Percentiles rank a stretch among this genome's conserved stretches.
phyloP scores from a whole-genome alignment of 2,113 vertebrate species.

The Piaya cayana region DNA sequence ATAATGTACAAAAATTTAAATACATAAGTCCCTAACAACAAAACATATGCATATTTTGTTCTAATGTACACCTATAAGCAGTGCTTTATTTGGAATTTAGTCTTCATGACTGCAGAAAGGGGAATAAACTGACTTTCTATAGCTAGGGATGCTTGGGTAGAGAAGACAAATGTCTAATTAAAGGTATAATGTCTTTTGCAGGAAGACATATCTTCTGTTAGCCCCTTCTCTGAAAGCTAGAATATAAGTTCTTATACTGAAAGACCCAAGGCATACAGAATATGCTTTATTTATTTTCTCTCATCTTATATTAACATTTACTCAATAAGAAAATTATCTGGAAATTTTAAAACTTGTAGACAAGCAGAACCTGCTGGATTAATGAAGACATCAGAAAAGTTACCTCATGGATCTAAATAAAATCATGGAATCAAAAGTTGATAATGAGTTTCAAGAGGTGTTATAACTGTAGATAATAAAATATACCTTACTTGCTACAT shows the following conservation, averaged over 20 bases:
- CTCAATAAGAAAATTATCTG: not conserved
- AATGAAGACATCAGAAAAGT: not conserved
- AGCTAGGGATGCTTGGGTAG: not conserved
- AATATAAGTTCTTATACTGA: not conserved
- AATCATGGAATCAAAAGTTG: not conserved
- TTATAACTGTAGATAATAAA: not conserved
- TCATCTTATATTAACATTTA: not conserved
- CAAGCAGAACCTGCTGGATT: not conserved
- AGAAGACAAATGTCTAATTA: not conserved
- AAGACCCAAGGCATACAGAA: not conserved
- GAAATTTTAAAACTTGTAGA: not conserved
- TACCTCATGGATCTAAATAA: not conserved
- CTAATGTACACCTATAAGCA: accelerated
- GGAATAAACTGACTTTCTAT: not conserved
- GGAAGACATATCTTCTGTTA: too few species aligned
- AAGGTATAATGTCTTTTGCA: not conserved
- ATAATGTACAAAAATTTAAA: not conserved
- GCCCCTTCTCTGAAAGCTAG: not conserved
- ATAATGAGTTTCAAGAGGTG: not conserved
- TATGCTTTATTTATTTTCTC: not conserved
- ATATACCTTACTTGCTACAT: not conserved
- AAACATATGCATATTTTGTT: not conserved
- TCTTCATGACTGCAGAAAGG: not conserved
- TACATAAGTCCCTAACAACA: not conserved
- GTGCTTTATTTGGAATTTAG: not conserved